Evolutionary conservation across 2,113 vertebrate species (phyloP).

Genomic region (Thryonomys swinderianus): DNA sequence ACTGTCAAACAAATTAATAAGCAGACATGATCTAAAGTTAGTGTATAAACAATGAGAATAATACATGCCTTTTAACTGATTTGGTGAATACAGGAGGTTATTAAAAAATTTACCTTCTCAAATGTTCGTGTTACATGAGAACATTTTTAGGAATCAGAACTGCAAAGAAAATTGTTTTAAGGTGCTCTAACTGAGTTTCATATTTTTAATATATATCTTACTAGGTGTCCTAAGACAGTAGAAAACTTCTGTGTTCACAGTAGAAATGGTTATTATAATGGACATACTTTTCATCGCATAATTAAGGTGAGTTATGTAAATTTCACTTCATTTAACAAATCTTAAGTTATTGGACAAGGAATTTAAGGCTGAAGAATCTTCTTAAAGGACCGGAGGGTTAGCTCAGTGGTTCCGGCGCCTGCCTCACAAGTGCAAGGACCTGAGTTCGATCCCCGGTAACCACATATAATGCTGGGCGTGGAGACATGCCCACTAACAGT

Average conservation of each 20-base stretch:
- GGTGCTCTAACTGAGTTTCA: constrained; percentile 10
- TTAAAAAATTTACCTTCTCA: not conserved
- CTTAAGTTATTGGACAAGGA: constrained; percentile 10
- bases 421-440: no score
- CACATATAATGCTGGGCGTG: no score
- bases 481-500: no score
- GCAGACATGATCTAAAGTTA: constrained; percentile 26
- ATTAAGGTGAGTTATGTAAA: constrained; percentile 92
- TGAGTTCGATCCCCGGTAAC: no score
- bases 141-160: constrained; percentile 14
- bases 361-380: constrained; percentile 29
- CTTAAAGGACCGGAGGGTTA: no score
- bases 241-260: constrained; percentile 99
- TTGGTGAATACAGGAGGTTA: constrained; percentile 51
- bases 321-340: constrained; percentile 20
- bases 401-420: no score
- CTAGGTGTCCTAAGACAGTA: constrained; percentile 98
- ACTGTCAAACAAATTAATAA: constrained; percentile 37
- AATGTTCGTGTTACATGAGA: constrained; percentile 39
- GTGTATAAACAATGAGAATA: not conserved
- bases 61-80: not conserved
- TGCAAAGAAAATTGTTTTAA: constrained; percentile 55
- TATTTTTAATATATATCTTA: constrained; percentile 65
- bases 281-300: constrained; percentile 97
- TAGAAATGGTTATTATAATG: constrained; percentile 97